Conservation (phyloP, 2,888 invertebrate genomes). For the Boloria euphrosyne region DNA sequence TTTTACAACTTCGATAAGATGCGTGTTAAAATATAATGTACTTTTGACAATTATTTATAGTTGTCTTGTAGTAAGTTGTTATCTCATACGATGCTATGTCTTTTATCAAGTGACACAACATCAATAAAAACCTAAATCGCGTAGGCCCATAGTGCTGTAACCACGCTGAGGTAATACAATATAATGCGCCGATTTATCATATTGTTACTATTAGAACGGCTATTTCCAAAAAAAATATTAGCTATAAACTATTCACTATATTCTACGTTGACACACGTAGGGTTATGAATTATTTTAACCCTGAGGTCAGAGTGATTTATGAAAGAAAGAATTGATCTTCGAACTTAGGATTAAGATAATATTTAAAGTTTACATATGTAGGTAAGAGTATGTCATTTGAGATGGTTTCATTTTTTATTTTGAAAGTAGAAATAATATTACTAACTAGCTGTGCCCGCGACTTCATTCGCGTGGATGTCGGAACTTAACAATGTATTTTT, state of each 20-base stretch:
- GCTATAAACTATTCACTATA: slow-evolving; percentile 38
- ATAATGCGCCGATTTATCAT: slow-evolving; percentile 45
- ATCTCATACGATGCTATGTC: slow-evolving; percentile 24
- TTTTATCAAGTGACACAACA: slow-evolving; percentile 29
- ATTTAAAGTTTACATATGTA: slow-evolving; percentile 20
- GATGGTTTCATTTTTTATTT: slow-evolving; percentile 12
- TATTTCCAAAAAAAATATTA: slow-evolving; percentile 32
- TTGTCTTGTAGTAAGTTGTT: slow-evolving; percentile 28
- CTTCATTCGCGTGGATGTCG: too few relatives aligned
- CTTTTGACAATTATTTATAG: slow-evolving; percentile 29
- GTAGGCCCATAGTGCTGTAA: slow-evolving; percentile 30
- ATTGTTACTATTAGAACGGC: slow-evolving; percentile 33
- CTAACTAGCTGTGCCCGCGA: too few relatives aligned
- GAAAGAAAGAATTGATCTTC: slow-evolving; percentile 40
- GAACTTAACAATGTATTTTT: too few relatives aligned
- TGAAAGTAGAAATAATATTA: not conserved
- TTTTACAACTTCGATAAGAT: not conserved
- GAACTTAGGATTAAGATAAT: slow-evolving; percentile 28
- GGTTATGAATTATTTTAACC: slow-evolving; percentile 57
- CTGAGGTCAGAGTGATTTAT: slow-evolving; percentile 59
- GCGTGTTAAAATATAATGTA: slow-evolving; percentile 16
- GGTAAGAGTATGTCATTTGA: slow-evolving; percentile 25
- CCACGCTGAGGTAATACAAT: slow-evolving; percentile 32
- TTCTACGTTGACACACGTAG: slow-evolving; percentile 47
- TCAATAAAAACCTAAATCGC: slow-evolving; percentile 28